Evolutionary conservation across 2,888 invertebrate species (phyloP).

Genomic region (Papilio elwesi): DNA sequence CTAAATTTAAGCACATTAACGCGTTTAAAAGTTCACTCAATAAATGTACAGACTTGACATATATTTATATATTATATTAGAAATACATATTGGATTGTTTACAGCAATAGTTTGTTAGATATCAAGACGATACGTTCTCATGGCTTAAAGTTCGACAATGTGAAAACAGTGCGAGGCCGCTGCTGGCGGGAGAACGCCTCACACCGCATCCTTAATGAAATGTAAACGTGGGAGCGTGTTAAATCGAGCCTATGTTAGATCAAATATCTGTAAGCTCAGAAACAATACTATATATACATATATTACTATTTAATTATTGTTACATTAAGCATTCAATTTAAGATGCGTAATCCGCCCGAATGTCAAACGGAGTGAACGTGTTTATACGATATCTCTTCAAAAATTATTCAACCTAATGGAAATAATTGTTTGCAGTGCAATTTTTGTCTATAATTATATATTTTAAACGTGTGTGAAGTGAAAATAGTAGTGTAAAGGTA

Average conservation of each 20-base stretch:
- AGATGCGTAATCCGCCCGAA: no score
- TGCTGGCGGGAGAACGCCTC: background rate
- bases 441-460: no score
- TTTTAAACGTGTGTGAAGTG: background rate
- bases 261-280: background rate
- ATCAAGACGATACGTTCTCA: background rate
- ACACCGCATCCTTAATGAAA: slow-evolving; percentile 15
- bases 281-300: background rate
- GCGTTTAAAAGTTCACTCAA: background rate
- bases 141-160: background rate
- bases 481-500: background rate
- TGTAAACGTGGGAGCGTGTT: slow-evolving; percentile 13
- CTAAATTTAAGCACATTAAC: no score
- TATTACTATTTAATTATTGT: background rate
- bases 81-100: background rate
- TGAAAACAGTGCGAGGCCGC: background rate
- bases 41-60: background rate
- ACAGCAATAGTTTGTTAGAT: background rate
- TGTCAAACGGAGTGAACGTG: no score
- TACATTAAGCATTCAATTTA: no score
- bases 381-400: no score
- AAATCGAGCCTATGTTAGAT: slow-evolving; percentile 13
- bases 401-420: no score
- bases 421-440: no score
- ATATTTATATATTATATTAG: background rate